phyloP scores from a whole-genome alignment of 2,113 vertebrate species.

The Typhlomys cinereus region DNA sequence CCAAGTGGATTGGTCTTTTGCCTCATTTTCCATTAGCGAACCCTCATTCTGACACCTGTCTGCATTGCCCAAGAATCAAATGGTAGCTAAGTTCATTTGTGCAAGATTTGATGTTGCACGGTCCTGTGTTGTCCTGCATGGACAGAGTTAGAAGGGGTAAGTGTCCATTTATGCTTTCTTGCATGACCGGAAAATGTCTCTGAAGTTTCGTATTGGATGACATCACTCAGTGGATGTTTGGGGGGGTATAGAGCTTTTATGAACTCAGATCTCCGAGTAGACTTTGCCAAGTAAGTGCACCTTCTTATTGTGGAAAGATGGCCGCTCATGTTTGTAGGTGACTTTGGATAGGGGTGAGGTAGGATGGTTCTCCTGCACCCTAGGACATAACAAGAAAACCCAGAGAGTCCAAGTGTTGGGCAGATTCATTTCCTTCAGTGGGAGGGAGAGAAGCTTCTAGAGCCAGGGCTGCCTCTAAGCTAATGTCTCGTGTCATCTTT shows the following conservation, averaged over 20 bases:
- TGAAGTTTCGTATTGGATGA: not conserved
- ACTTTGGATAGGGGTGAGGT: not conserved
- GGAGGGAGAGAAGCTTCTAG: not conserved
- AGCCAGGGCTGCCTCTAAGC: not conserved
- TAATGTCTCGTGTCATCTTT: no score
- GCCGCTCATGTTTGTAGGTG: not conserved
- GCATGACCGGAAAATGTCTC: not conserved
- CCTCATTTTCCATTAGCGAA: not conserved
- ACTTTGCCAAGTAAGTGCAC: not conserved
- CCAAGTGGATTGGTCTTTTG: not conserved
- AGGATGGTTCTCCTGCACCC: rapidly evolving
- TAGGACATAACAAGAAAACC: not conserved
- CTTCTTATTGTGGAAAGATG: not conserved
- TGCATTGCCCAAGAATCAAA: not conserved
- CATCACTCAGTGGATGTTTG: not conserved
- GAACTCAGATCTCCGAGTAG: no score
- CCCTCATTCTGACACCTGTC: not conserved
- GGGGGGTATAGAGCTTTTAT: not conserved
- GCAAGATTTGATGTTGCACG: not conserved
- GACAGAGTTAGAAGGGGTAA: not conserved
- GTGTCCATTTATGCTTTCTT: not conserved
- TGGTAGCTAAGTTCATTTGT: no score
- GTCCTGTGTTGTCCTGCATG: no score
- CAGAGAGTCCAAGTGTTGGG: not conserved
- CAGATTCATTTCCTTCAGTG: no score